These are phyloP conservation scores for Liasis olivaceus DNA, from an alignment of 2,797 vertebrate genomes.

Conservation along the genomic window DNA sequence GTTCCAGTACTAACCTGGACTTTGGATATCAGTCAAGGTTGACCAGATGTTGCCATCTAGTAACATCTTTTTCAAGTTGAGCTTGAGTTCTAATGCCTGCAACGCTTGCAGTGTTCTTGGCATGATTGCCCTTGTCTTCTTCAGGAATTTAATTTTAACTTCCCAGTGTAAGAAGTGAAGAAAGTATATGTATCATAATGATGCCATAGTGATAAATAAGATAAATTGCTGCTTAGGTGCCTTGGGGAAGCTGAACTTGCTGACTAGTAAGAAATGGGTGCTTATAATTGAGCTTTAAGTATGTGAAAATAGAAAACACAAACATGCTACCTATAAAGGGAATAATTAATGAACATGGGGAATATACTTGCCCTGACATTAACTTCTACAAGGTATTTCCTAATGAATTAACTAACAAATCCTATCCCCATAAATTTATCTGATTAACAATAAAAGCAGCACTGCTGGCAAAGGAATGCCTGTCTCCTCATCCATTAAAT, in stretches of 20 bases:
- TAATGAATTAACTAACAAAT: constrained; percentile 54
- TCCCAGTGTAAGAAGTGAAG: too few relatives aligned
- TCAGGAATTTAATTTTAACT: too few relatives aligned
- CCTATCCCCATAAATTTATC: constrained; percentile 49
- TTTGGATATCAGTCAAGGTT: background rate
- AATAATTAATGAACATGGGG: constrained; percentile 64
- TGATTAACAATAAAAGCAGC: constrained; percentile 51
- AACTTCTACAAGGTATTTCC: constrained; percentile 42
- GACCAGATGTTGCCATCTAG: background rate
- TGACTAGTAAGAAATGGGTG: constrained; percentile 46
- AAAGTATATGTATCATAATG: too few relatives aligned
- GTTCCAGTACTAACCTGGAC: background rate
- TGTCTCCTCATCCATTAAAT: background rate
- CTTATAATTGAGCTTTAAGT: constrained; percentile 61
- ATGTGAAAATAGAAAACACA: constrained; percentile 26
- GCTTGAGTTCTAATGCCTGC: too few relatives aligned
- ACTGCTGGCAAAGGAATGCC: constrained; percentile 1
- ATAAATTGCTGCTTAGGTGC: constrained; percentile 38
- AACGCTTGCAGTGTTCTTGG: too few relatives aligned
- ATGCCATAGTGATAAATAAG: background rate
- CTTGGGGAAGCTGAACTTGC: constrained; percentile 60
- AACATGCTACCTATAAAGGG: constrained; percentile 49
- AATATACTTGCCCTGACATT: constrained; percentile 56
- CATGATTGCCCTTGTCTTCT: too few relatives aligned
- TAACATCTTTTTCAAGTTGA: background rate